Base-by-base conservation (phyloP, 1,140 invertebrate genomes). In the Physella acuta region DNA sequence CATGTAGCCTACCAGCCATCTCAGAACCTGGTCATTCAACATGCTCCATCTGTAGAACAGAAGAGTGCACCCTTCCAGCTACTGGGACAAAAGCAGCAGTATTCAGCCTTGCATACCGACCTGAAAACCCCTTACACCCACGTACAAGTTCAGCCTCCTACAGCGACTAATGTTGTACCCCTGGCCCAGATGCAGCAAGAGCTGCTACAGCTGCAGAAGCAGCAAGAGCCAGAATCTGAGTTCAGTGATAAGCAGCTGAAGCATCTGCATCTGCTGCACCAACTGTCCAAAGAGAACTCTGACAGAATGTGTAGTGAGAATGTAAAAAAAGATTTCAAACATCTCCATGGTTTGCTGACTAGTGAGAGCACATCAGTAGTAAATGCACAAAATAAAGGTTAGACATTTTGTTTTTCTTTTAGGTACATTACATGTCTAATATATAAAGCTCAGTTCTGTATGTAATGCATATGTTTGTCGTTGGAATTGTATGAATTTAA, bases 241-340 rank as follows among this genome's bases (percentile, higher is more conserved):
- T 31, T 44, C 1, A 49, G 53, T 1, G 62, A 26, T 14, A 33
- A 62, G 34, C 39, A 49, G n/a, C 36, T 44, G 36, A 44, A 26
- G 20, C 60, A 44, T n/a, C 36, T 49, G 24, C n/a, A 17, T n/a
- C 1, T 49, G 3, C 37, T 39, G 5, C 33, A 49, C 62, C 62
- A 52, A n/a, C 62, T 14, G 53, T 30, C 5, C 5, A 20, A 55
- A 14, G 8, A 60, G 26, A 16, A 4, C 58, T 2, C n/a, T 3
- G 64, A 66, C 5, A 55, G 64, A 34, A 33, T 14, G 20, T 66
- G 64, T 33, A 68, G 56, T 60, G 66, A 68, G 36, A 68, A 28
- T 51, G 11, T 68, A 26, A 59, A 60, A 39, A 68, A 68, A n/a
- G 66, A 68, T 26, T 68, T 59, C 51, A 68, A 51, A 26, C 66